Evolutionary conservation across 2,888 invertebrate species (phyloP).

Genomic region (Mermis nigrescens): DNA sequence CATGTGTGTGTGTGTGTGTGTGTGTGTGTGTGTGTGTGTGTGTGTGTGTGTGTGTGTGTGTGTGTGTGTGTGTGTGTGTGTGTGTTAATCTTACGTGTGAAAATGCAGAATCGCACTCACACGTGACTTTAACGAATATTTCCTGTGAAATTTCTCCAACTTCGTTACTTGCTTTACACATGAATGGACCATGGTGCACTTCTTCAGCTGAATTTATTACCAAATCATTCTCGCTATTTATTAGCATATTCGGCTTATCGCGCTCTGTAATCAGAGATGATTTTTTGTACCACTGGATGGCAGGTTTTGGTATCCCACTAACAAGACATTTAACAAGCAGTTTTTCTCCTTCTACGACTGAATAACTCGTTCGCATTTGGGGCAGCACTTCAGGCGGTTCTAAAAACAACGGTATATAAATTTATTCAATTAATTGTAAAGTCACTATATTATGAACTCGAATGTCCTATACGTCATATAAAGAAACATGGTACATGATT

Average conservation of each 20-base stretch:
- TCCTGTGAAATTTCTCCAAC: slow-evolving; percentile 42
- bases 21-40: no score
- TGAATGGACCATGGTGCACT: slow-evolving; percentile 40
- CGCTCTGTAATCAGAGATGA: background rate
- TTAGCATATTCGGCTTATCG: background rate
- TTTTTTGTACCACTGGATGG: slow-evolving; percentile 3
- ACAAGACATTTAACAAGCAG: slow-evolving; percentile 22
- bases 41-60: no score
- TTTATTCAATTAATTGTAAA: no score
- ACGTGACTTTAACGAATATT: slow-evolving; percentile 41
- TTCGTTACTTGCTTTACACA: slow-evolving; percentile 44
- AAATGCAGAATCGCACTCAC: slow-evolving; percentile 21
- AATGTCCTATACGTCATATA: no score
- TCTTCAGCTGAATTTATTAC: slow-evolving; percentile 19
- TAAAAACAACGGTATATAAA: no score
- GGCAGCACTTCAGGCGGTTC: slow-evolving; percentile 25
- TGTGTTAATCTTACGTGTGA: background rate
- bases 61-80: no score
- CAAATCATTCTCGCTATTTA: slow-evolving; percentile 15
- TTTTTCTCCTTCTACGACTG: slow-evolving; percentile 19
- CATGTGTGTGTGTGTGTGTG: no score
- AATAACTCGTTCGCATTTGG: slow-evolving; percentile 19
- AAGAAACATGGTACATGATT: no score
- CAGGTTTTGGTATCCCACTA: slow-evolving; percentile 14
- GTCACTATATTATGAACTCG: no score